These are phyloP conservation scores for Halictus ligatus DNA, from an alignment of 2,888 invertebrate genomes.

Conservation along the genomic window DNA sequence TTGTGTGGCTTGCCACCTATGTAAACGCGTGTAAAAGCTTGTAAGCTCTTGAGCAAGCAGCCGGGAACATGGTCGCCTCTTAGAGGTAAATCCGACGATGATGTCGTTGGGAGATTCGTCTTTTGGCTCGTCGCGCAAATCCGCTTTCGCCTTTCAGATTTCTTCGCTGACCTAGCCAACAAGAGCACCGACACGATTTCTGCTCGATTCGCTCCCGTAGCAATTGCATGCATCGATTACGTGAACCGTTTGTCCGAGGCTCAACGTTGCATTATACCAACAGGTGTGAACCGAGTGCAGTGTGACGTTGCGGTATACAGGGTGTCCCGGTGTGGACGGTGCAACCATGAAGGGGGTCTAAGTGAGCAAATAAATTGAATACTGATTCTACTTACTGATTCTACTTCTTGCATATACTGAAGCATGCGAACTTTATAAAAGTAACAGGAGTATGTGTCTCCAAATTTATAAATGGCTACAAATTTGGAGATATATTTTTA, in stretches of 20 bases:
- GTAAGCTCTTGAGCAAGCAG: constrained; percentile 58
- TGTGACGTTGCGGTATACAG: no score
- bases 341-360: no score
- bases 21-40: constrained; percentile 62
- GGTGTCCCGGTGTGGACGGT: no score
- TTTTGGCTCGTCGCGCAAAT: constrained; percentile 17
- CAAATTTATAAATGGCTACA: no score
- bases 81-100: constrained; percentile 41
- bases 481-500: no score
- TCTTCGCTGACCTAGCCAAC: not conserved
- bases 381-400: no score
- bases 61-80: not conserved
- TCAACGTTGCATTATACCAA: no score
- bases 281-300: no score
- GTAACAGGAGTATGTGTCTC: no score
- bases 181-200: not conserved
- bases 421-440: no score
- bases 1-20: constrained; percentile 44
- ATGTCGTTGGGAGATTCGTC: constrained; percentile 17
- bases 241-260: not conserved
- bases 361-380: no score
- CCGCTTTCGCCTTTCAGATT: not conserved
- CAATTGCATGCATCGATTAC: not conserved
- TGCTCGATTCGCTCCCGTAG: not conserved
- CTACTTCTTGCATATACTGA: no score